Conservation (phyloP, 2,113 vertebrate genomes). For the Mesitornis unicolor region DNA sequence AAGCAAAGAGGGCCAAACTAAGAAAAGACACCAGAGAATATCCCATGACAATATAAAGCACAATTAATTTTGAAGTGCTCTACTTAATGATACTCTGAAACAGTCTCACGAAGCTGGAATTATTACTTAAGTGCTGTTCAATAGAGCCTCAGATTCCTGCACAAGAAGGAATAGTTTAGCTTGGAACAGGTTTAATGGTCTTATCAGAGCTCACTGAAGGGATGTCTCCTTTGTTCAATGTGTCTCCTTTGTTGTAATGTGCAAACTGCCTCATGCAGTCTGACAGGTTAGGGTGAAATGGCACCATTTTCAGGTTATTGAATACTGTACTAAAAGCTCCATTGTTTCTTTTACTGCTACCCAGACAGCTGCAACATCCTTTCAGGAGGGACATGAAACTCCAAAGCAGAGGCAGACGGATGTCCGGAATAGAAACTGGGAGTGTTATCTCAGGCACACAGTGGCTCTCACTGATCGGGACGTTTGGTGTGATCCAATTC, state of each 20-base stretch:
- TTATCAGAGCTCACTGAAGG: background rate
- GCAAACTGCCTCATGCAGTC: background rate
- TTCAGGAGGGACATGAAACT: background rate
- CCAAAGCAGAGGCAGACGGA: background rate
- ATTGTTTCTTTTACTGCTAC: background rate
- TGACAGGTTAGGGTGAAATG: slow-evolving; percentile 23
- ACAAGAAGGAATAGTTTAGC: background rate
- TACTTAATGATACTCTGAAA: background rate
- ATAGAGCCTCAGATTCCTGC: background rate
- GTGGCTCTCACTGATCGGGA: background rate
- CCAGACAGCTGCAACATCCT: background rate
- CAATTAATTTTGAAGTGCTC: background rate
- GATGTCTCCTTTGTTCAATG: slow-evolving; percentile 20
- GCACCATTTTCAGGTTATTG: slow-evolving; percentile 16
- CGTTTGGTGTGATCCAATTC: background rate
- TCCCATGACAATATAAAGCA: background rate
- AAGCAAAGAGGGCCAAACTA: background rate
- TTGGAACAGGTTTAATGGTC: slow-evolving; percentile 3
- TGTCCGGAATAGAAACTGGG: background rate
- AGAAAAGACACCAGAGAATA: background rate
- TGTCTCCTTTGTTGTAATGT: slow-evolving; percentile 13
- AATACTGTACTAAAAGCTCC: background rate
- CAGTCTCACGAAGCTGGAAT: background rate
- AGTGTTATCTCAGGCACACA: background rate
- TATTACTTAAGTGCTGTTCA: background rate